Evolutionary conservation across 2,888 invertebrate species (phyloP), one percentile per base, ranked within the genome.

Genomic region (Eilema caniola): DNA sequence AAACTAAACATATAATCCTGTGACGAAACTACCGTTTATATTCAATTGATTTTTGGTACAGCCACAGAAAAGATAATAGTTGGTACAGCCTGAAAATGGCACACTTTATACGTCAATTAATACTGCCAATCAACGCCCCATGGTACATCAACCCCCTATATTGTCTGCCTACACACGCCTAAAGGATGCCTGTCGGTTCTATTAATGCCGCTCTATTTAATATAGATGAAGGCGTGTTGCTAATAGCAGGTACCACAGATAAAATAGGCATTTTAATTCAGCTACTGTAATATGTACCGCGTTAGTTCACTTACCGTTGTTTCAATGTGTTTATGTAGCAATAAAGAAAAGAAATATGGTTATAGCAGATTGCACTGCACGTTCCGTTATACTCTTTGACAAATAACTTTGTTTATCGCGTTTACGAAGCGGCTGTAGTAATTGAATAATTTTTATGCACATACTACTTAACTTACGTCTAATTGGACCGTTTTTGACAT

Each of bases 201-300:
- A 41, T 41, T 47, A 47, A 47, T 20, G 20, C 75, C 69, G 79
- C 79, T 78, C 80, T 83, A 85, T 85, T 85, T 81, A 78, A 85
- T 83, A 84, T 79, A 75, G 73, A 78, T 70, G 69, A 33, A 76
- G 85, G 85, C 85, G 85, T 79, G 84, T 79, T 81, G 70, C 79
- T 79, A 74, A 78, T 71, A 77, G 70, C 76, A 41, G 59, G 69
- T 69, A 56, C 64, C 72, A 72, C 77, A 81, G 77, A 81, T 81
- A 73, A 81, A 79, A 59, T 81, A 81, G 70, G 60, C 64, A 72
- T 69, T 79, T 77, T 74, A 74, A 72, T 60, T 37, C 64, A 28
- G 73, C 75, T 75, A 74, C 79, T 81, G 79, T 79, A 72, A 71
- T 74, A 77, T 74, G 71, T 65, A 76, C 37, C 16, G 56, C 8